Conservation (phyloP, 2,113 vertebrate genomes). For the Ctenomys sociabilis region DNA sequence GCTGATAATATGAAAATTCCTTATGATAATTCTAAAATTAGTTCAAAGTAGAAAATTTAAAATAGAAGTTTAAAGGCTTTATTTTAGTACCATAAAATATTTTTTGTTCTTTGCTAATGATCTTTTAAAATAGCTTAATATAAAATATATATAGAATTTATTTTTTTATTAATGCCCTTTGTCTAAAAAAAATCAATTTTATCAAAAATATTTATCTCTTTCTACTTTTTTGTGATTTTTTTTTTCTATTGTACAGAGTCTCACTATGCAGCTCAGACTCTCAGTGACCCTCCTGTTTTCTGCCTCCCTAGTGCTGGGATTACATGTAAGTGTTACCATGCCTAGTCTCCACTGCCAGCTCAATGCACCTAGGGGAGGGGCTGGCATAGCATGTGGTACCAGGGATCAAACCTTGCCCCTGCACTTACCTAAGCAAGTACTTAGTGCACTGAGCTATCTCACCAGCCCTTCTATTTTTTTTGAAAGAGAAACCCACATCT, state of each 20-base stretch:
- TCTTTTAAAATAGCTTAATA: conserved; percentile 24
- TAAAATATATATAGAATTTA: not conserved
- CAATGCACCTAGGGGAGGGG: no score
- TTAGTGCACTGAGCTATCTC: no score
- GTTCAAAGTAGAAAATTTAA: not conserved
- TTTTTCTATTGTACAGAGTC: no score
- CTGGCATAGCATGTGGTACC: no score
- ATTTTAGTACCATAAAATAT: conserved; percentile 33
- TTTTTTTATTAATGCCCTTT: not conserved
- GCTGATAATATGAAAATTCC: not conserved
- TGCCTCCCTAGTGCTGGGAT: no score
- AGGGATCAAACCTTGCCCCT: no score
- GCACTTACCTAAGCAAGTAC: no score
- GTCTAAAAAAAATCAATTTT: conserved; percentile 38
- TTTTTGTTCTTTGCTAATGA: not conserved
- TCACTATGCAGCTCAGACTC: no score
- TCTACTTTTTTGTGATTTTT: no score
- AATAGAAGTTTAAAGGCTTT: not conserved
- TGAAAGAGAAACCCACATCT: not conserved
- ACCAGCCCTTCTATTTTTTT: not conserved
- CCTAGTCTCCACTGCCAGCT: no score
- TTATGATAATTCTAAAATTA: conserved; percentile 27
- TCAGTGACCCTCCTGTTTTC: no score
- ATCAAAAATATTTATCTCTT: not conserved
- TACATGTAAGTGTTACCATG: no score